phyloP scores from a whole-genome alignment of 1,140 invertebrate species.

The Pseudomyrmex gracilis region DNA sequence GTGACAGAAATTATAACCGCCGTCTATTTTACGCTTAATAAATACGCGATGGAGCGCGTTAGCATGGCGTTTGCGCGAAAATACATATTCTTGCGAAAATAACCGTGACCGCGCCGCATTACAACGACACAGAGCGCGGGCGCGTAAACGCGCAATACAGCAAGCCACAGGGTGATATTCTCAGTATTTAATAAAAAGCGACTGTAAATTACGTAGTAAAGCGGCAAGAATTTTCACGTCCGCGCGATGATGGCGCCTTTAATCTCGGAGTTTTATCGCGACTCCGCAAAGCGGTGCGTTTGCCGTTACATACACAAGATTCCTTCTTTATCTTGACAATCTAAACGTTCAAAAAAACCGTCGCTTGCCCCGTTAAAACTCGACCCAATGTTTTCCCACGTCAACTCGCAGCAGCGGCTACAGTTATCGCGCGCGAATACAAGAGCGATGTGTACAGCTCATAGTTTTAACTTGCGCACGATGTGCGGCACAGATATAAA shows the following conservation, averaged over 20 bases:
- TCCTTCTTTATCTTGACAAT: slow-evolving; percentile 17
- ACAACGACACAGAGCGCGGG: background rate
- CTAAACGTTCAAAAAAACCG: background rate
- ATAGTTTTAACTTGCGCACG: too few relatives aligned
- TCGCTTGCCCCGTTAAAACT: too few relatives aligned
- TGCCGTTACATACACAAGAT: slow-evolving; percentile 25
- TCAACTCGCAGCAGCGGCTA: background rate
- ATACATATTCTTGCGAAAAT: background rate
- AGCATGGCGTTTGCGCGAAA: background rate
- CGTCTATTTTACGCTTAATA: slow-evolving; percentile 46
- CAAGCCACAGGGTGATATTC: background rate
- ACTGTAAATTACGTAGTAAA: background rate
- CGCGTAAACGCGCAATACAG: background rate
- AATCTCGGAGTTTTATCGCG: slow-evolving; percentile 21
- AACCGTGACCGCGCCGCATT: background rate
- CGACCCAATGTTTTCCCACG: background rate
- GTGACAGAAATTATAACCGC: slow-evolving; percentile 31
- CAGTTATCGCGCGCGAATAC: slow-evolving; percentile 4
- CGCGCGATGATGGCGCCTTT: background rate
- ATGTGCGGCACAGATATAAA: background rate
- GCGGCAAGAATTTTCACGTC: background rate
- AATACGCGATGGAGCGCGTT: slow-evolving; percentile 15
- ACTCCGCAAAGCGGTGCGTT: background rate
- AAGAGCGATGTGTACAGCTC: too few relatives aligned
- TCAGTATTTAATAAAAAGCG: slow-evolving; percentile 15